These are phyloP conservation scores for Porites evermanni DNA, from an alignment of 92 coral and sea anemone species.

Conservation along the genomic window DNA sequence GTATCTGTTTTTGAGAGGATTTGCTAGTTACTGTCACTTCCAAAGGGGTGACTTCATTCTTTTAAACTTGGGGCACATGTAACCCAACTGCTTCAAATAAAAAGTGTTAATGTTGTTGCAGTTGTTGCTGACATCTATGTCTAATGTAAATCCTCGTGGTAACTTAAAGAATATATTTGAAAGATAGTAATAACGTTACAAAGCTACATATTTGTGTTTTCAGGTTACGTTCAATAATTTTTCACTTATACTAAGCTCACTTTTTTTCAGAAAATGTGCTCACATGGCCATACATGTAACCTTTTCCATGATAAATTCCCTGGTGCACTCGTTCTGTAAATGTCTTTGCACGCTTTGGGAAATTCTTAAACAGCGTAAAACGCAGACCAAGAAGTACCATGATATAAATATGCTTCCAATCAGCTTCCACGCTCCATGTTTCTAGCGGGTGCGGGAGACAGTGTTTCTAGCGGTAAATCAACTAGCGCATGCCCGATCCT, in stretches of 20 bases:
- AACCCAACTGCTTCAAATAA: no score
- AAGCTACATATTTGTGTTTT: no score
- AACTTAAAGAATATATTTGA: no score
- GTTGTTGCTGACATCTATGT: no score
- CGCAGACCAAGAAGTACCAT: slow-evolving; percentile 89
- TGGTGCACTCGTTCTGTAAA: slow-evolving; percentile 90
- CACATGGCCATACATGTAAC: slow-evolving; percentile 91
- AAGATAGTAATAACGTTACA: no score
- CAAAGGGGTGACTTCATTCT: no score
- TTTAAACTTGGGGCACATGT: no score
- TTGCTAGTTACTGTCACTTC: no score
- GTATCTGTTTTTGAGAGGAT: no score
- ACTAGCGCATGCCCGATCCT: neutral
- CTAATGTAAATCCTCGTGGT: no score
- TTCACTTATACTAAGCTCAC: slow-evolving; percentile 19
- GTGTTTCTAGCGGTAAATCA: neutral
- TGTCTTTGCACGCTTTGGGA: slow-evolving; percentile 72
- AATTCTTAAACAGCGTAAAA: slow-evolving; percentile 71
- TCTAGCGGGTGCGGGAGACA: neutral
- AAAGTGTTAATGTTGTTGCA: no score
- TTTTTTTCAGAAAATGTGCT: slow-evolving; percentile 95
- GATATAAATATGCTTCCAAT: neutral
- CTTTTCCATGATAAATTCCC: slow-evolving; percentile 93
- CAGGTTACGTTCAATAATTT: no score
- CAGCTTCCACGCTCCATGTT: neutral